Evolutionary conservation across 53 echinoderm and acorn worm species (phyloP).

Genomic region (Holothuria scabra): DNA sequence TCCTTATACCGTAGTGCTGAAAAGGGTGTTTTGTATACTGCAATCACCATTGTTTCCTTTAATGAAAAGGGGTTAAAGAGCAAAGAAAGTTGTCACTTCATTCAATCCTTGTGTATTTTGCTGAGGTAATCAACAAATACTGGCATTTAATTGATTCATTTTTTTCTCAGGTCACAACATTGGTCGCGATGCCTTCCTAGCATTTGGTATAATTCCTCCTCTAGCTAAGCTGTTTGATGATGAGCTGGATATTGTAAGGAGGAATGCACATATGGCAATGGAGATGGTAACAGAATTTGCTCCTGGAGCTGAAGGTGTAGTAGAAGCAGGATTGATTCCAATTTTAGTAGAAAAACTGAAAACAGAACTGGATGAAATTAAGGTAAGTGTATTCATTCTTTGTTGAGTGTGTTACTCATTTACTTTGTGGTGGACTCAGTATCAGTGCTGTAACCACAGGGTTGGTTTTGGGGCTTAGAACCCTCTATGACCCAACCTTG

Average conservation of each 20-base stretch:
- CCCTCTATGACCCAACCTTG: too few species aligned
- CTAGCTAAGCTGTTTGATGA: constrained; percentile 88
- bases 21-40: too few species aligned
- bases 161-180: constrained; percentile 88
- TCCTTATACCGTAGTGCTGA: too few species aligned
- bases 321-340: constrained; percentile 86
- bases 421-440: too few species aligned
- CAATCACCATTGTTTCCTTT: not conserved
- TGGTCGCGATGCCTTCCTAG: constrained; percentile 93
- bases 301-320: constrained; percentile 91
- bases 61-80: too few species aligned
- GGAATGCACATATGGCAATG: constrained; percentile 94
- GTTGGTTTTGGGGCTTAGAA: too few species aligned
- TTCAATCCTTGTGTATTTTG: not conserved
- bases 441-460: too few species aligned
- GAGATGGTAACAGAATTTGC: constrained; percentile 95
- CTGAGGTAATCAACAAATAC: not conserved
- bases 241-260: constrained; percentile 80
- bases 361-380: constrained; percentile 88
- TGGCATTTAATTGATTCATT: not conserved
- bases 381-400: constrained; percentile 58
- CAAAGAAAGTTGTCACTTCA: too few species aligned
- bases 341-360: constrained; percentile 90
- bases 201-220: constrained; percentile 79
- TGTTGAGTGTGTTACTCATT: too few species aligned